Evolutionary conservation across 2,888 invertebrate genomes (phyloP).

Genomic region (Agrochola lychnidis): DNA sequence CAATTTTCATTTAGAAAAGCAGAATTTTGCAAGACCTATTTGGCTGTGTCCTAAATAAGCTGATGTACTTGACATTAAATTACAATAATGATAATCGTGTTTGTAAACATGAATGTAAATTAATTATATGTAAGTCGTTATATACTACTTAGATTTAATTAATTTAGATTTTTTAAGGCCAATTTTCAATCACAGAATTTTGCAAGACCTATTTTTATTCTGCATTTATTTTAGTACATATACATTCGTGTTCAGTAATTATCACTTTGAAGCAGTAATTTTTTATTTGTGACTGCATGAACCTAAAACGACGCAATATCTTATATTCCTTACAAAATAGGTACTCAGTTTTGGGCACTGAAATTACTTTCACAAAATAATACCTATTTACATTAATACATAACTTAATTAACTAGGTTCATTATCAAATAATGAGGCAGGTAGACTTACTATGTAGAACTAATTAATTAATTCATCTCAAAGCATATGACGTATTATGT

Average conservation of each 20-base stretch:
- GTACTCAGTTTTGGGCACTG: background rate
- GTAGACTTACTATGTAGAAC: slow-evolving; percentile 16
- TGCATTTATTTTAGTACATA: background rate
- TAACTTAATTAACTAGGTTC: background rate
- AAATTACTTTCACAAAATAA: background rate
- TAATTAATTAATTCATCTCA: slow-evolving; percentile 41
- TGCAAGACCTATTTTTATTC: background rate
- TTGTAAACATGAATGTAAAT: background rate
- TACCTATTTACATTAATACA: background rate
- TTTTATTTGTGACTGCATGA: background rate
- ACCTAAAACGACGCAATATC: background rate
- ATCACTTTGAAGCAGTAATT: background rate
- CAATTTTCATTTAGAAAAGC: background rate
- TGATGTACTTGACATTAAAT: slow-evolving; percentile 3
- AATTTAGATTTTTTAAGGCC: no score
- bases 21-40: background rate
- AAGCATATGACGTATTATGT: slow-evolving; percentile 28
- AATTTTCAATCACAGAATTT: background rate
- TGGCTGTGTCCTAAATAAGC: background rate
- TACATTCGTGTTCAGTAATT: background rate
- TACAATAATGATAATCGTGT: slow-evolving; percentile 1
- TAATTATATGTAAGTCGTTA: background rate
- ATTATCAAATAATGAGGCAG: slow-evolving; percentile 4
- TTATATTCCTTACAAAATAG: background rate
- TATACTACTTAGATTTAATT: no score